phyloP scores from a whole-genome alignment of 2,113 vertebrate genomes.

The Gymnogyps californianus region DNA sequence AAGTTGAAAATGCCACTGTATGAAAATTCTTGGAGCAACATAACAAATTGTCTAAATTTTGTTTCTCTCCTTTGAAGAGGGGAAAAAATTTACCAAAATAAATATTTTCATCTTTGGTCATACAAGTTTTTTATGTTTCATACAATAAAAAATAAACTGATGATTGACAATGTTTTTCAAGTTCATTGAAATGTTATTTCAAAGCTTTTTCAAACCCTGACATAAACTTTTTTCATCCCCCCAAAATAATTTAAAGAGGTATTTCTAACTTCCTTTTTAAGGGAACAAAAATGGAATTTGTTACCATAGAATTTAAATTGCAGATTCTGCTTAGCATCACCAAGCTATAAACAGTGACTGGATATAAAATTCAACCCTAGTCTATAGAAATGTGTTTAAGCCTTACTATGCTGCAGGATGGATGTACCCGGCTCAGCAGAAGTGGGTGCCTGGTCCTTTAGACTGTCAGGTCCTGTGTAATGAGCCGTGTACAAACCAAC shows the following conservation, averaged over 20 bases:
- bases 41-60: not conserved
- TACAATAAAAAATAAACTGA: not conserved
- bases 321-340: not conserved
- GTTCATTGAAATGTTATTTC: not conserved
- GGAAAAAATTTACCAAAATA: not conserved
- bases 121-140: not conserved
- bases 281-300: not conserved
- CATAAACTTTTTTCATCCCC: fast-evolving
- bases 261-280: not conserved
- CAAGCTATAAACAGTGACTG: not conserved
- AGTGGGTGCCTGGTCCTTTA: not conserved
- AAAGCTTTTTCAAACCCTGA: not conserved
- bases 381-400: not conserved
- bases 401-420: not conserved
- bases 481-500: not conserved
- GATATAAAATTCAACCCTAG: not conserved
- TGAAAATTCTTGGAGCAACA: not conserved
- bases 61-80: not conserved
- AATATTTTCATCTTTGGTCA: not conserved
- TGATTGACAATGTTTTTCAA: not conserved
- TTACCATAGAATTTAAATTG: not conserved
- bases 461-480: not conserved
- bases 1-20: not conserved
- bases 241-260: not conserved
- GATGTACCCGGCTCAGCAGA: not conserved